Conservation (phyloP, 2,797 vertebrate species). For the Cetoscarus ocellatus region DNA sequence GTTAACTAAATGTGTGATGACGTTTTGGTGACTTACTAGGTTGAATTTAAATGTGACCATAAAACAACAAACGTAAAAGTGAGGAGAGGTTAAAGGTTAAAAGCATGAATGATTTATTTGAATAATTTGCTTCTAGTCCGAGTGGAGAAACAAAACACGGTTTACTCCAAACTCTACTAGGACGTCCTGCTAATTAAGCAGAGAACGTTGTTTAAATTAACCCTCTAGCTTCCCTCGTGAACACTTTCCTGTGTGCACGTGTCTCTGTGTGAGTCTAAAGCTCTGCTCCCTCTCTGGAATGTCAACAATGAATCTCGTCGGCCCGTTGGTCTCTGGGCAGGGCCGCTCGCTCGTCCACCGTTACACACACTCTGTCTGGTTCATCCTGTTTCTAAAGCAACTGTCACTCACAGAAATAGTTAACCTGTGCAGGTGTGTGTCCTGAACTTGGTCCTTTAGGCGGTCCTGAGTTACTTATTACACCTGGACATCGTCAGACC, state of each 20-base stretch:
- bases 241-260: slow-evolving; percentile 1
- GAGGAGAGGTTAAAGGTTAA: background rate
- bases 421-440: background rate
- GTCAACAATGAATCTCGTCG: slow-evolving; percentile 46
- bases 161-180: no score
- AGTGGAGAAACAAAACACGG: background rate
- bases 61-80: background rate
- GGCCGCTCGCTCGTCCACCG: background rate
- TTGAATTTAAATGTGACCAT: no score
- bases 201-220: no score
- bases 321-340: background rate
- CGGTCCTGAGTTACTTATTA: background rate
- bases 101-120: background rate
- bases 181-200: no score
- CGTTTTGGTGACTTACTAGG: no score
- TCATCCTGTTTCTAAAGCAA: slow-evolving; percentile 11
- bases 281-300: slow-evolving; percentile 45
- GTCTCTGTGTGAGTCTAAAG: slow-evolving; percentile 17
- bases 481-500: background rate
- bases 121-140: background rate
- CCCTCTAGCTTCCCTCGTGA: no score
- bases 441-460: background rate
- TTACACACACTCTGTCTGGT: slow-evolving; percentile 3
- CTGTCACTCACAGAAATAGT: background rate
- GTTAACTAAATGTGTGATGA: no score